Evolutionary conservation across 2,113 vertebrate genomes (phyloP).

Genomic region (Platysternon megacephalum): DNA sequence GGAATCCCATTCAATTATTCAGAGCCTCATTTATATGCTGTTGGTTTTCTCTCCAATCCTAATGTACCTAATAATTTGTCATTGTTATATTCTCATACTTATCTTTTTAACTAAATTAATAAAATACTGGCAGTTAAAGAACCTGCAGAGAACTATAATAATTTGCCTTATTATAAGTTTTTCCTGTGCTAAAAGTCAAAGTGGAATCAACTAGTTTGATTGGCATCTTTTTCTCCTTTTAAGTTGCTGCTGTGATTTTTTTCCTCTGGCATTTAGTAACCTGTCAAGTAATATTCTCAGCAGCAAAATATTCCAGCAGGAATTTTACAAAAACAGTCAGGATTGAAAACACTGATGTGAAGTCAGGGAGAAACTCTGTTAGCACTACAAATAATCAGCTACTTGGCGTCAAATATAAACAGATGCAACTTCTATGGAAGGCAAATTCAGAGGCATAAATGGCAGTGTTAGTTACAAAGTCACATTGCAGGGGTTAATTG

Average conservation of each 20-base stretch:
- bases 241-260: background rate
- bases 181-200: background rate
- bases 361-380: background rate
- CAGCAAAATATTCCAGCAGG: background rate
- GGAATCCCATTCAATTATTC: background rate
- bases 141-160: background rate
- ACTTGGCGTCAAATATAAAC: background rate
- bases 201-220: background rate
- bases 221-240: background rate
- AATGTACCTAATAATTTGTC: background rate
- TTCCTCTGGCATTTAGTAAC: background rate
- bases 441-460: fast-evolving
- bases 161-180: background rate
- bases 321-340: background rate
- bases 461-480: background rate
- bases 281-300: background rate
- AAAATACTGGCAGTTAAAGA: background rate
- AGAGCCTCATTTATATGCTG: background rate
- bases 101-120: background rate
- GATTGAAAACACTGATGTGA: background rate
- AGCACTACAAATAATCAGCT: background rate
- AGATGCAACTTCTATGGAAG: background rate
- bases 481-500: background rate
- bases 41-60: background rate
- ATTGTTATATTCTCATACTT: background rate